phyloP scores from a whole-genome alignment of 2,888 invertebrate genomes.

The Caenorhabditis drosophilae region DNA sequence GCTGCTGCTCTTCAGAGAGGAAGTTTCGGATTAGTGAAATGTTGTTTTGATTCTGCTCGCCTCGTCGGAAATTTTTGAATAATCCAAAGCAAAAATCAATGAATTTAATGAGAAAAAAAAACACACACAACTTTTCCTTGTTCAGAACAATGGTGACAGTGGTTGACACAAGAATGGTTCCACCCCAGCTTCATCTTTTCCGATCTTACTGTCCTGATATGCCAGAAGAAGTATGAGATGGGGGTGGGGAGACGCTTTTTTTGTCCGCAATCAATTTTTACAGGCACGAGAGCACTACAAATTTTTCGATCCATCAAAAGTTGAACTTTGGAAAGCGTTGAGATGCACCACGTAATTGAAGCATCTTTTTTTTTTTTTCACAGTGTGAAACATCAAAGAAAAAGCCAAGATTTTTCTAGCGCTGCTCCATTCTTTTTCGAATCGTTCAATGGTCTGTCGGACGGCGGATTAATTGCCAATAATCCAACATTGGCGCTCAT shows the following conservation, averaged over 20 bases:
- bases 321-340: conserved; percentile 47
- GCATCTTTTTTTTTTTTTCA: neutral
- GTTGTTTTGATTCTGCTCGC: too few relatives aligned
- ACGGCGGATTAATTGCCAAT: conserved; percentile 50
- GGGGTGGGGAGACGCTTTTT: too few relatives aligned
- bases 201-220: conserved; percentile 44
- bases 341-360: conserved; percentile 47
- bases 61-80: too few relatives aligned
- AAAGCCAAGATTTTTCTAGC: conserved; percentile 14
- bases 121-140: too few relatives aligned
- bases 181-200: conserved; percentile 44
- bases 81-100: too few relatives aligned
- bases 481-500: conserved; percentile 47
- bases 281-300: conserved; percentile 34
- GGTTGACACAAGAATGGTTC: conserved; percentile 41
- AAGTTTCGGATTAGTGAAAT: too few relatives aligned
- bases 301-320: conserved; percentile 41
- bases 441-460: conserved; percentile 46
- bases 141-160: conserved; percentile 40
- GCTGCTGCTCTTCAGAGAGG: too few relatives aligned
- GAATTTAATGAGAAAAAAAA: too few relatives aligned
- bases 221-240: conserved; percentile 39
- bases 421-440: conserved; percentile 51
- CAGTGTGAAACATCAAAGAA: neutral
- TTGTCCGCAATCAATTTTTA: too few relatives aligned